Percentiles rank a stretch among this genome's conserved stretches.
Evolutionary conservation across 2,888 invertebrate species (phyloP).

Genomic region (Drosophila greeni): DNA sequence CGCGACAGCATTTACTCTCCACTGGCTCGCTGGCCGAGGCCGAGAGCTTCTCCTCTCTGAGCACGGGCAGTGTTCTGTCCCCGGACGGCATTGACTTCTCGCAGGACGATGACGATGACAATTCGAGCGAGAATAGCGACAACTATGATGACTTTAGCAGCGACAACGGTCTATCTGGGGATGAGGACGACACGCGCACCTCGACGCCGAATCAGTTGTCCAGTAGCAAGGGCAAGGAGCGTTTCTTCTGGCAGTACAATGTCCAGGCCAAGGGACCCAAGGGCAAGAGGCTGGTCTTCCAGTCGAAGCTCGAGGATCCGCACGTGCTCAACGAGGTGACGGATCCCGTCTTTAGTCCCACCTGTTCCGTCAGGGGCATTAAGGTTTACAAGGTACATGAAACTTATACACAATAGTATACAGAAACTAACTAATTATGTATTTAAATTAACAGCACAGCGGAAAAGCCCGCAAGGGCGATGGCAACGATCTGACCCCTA

Average conservation of each 20-base stretch:
- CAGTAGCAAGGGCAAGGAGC: conserved; percentile 84
- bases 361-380: conserved; percentile 92
- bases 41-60: conserved; percentile 89
- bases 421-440: neutral
- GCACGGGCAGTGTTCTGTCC: conserved; percentile 89
- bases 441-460: conserved; percentile 79
- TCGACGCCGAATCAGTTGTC: conserved; percentile 72
- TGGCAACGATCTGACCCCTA: conserved; percentile 97
- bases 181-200: conserved; percentile 76
- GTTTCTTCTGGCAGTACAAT: conserved; percentile 99
- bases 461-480: conserved; percentile 97
- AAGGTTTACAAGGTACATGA: conserved; percentile 82
- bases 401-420: neutral
- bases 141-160: conserved; percentile 92
- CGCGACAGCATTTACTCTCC: conserved; percentile 90
- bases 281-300: conserved; percentile 91
- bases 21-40: conserved; percentile 92
- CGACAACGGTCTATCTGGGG: conserved; percentile 83
- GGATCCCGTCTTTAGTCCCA: conserved; percentile 97
- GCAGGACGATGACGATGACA: conserved; percentile 88
- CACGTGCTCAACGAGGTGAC: conserved; percentile 93
- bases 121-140: conserved; percentile 91
- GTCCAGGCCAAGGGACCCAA: conserved; percentile 98
- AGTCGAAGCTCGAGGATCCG: conserved; percentile 93
- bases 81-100: conserved; percentile 89